Evolutionary conservation across 2,888 invertebrate genomes (phyloP).

Genomic region (Dione vanillae): DNA sequence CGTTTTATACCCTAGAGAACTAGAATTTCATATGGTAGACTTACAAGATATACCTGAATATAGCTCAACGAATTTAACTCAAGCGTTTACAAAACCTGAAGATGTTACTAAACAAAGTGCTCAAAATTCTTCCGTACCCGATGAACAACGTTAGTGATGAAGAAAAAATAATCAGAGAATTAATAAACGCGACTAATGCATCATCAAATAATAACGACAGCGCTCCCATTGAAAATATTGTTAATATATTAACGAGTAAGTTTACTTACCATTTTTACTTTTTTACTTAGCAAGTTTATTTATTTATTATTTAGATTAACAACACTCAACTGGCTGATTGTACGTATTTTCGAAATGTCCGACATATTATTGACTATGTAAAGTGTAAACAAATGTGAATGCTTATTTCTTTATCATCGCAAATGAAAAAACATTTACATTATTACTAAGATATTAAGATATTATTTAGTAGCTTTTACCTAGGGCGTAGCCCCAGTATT

Average conservation of each 20-base stretch:
- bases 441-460: background rate
- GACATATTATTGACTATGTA: background rate
- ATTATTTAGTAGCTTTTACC: too few relatives aligned
- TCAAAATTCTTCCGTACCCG: slow-evolving; percentile 39
- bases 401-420: background rate
- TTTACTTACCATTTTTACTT: background rate
- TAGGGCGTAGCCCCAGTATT: too few relatives aligned
- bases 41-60: slow-evolving; percentile 49
- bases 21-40: slow-evolving; percentile 64
- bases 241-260: slow-evolving; percentile 35
- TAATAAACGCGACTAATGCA: slow-evolving; percentile 16
- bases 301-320: too few relatives aligned
- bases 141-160: slow-evolving; percentile 25
- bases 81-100: slow-evolving; percentile 26
- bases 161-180: slow-evolving; percentile 31
- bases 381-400: background rate
- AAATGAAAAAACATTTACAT: background rate
- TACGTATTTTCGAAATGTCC: too few relatives aligned
- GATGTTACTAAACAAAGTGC: slow-evolving; percentile 36
- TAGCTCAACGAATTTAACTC: slow-evolving; percentile 37
- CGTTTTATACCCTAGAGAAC: slow-evolving; percentile 63
- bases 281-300: too few relatives aligned
- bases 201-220: slow-evolving; percentile 29
- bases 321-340: too few relatives aligned
- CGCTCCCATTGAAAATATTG: slow-evolving; percentile 28